Conservation (phyloP, 2,113 vertebrate species). For the Cettia cetti region DNA sequence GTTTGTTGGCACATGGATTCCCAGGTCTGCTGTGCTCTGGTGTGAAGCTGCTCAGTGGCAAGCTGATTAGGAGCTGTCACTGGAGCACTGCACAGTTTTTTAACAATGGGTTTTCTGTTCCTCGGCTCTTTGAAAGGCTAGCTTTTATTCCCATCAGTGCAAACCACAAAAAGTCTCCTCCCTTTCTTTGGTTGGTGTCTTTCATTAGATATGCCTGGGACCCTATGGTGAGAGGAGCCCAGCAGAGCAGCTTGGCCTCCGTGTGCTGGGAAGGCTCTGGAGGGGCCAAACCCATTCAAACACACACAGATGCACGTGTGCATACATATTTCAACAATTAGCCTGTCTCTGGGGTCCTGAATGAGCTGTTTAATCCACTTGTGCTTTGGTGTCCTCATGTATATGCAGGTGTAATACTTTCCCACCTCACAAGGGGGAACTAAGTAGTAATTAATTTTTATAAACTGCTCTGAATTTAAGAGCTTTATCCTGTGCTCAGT, state of each 20-base stretch:
- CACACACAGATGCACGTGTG: not conserved
- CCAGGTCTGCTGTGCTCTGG: not conserved
- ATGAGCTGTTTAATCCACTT: slow-evolving; percentile 18
- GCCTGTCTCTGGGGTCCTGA: not conserved
- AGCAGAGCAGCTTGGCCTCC: not conserved
- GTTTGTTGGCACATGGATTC: not conserved
- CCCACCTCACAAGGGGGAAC: slow-evolving; percentile 15
- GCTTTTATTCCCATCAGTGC: not conserved
- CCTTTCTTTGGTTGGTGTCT: not conserved
- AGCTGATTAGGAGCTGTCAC: not conserved
- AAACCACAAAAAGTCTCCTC: not conserved
- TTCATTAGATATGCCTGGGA: not conserved
- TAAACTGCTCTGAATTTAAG: slow-evolving; percentile 33
- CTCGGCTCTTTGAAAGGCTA: not conserved
- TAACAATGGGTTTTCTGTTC: not conserved
- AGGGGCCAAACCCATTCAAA: not conserved
- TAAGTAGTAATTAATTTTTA: slow-evolving; percentile 47
- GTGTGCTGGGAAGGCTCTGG: not conserved
- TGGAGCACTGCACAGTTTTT: not conserved
- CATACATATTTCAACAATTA: not conserved
- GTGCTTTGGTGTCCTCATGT: slow-evolving; percentile 32
- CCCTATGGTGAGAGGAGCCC: not conserved
- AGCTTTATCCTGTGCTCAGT: not conserved
- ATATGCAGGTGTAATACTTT: slow-evolving; percentile 1
- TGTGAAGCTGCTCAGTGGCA: not conserved